Evolutionary conservation across 2,797 vertebrate species (phyloP).

Genomic region (Ispidina picta): DNA sequence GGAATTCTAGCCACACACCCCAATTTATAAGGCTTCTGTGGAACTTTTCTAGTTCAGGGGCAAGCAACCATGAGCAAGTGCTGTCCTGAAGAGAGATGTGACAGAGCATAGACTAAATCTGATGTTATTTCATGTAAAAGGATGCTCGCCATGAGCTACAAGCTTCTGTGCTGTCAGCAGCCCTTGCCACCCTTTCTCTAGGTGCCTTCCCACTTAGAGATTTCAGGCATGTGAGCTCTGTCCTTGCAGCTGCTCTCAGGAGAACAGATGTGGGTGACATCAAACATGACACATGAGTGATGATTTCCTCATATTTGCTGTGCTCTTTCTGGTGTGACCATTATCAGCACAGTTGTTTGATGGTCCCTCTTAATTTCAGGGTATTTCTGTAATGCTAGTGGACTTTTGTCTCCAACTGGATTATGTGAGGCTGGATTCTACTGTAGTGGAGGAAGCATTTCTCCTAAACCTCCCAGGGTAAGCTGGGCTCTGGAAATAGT

Average conservation of each 20-base stretch:
- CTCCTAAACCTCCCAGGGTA: slow-evolving; percentile 56
- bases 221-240: neutral
- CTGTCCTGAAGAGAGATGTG: neutral
- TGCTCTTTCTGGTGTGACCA: neutral
- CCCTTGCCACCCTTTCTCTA: neutral
- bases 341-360: neutral
- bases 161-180: neutral
- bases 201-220: neutral
- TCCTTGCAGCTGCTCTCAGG: neutral
- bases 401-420: slow-evolving; percentile 60
- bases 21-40: neutral
- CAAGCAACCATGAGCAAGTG: neutral
- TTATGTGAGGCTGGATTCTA: slow-evolving; percentile 69
- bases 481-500: neutral
- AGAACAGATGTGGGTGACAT: neutral
- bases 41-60: neutral
- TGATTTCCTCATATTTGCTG: neutral
- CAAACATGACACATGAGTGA: neutral
- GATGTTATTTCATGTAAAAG: accelerated
- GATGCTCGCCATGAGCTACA: neutral
- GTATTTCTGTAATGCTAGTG: slow-evolving; percentile 84
- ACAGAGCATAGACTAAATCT: neutral
- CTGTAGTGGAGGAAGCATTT: slow-evolving; percentile 55
- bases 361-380: slow-evolving; percentile 70
- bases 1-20: neutral